Evolutionary conservation across 2,113 vertebrate genomes (phyloP).

Genomic region (Climacteris rufus): DNA sequence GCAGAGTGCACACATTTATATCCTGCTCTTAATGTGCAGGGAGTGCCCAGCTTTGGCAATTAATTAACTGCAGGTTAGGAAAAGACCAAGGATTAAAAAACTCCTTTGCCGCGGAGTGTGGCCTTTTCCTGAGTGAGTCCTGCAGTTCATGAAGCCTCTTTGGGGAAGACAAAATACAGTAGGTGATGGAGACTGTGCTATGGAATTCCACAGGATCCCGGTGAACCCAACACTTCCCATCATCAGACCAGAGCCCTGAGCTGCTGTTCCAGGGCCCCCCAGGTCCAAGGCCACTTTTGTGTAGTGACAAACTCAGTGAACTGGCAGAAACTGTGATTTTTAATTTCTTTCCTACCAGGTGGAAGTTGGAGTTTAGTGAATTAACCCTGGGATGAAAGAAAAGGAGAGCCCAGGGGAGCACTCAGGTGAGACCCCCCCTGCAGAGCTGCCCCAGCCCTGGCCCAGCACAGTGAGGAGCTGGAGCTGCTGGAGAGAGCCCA

Average conservation of each 20-base stretch:
- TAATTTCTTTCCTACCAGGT: not conserved
- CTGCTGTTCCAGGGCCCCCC: not conserved
- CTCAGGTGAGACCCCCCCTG: not conserved
- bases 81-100: not conserved
- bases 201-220: not conserved
- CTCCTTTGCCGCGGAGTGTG: fast-evolving
- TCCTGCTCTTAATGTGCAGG: not conserved
- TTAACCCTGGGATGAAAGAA: not conserved
- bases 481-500: not conserved
- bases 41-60: not conserved
- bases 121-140: not conserved
- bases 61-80: not conserved
- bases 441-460: not conserved
- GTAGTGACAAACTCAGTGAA: not conserved
- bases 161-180: not conserved
- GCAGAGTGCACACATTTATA: not conserved
- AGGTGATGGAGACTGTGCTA: not conserved
- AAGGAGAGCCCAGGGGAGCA: not conserved
- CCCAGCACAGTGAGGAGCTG: not conserved
- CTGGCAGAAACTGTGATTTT: not conserved
- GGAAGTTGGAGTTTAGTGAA: not conserved
- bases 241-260: not conserved
- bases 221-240: not conserved
- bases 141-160: not conserved
- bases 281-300: not conserved